Evolutionary conservation across 2,888 invertebrate genomes (phyloP).

Genomic region (Pammene aurita): DNA sequence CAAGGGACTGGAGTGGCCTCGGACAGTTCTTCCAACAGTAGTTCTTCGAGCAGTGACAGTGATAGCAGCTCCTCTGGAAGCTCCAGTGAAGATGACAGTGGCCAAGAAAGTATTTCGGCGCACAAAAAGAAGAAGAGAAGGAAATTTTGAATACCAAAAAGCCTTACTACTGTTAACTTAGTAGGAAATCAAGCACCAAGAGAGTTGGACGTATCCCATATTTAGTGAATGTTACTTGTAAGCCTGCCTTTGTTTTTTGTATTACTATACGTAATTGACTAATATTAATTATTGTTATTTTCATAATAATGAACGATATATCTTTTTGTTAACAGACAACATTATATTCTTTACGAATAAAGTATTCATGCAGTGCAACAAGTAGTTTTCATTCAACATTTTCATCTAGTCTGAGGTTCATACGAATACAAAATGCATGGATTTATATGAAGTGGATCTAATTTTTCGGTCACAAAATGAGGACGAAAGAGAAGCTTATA

Average conservation of each 20-base stretch:
- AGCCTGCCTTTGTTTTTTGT: conserved; percentile 61
- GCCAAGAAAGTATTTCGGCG: conserved; percentile 94
- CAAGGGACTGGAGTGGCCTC: conserved; percentile 96
- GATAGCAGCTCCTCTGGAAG: conserved; percentile 79
- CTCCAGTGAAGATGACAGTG: conserved; percentile 89
- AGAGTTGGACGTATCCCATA: conserved; percentile 24
- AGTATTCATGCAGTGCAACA: conserved; percentile 52
- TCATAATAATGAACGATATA: conserved; percentile 55
- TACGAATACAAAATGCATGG: too few species aligned
- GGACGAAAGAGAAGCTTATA: too few species aligned
- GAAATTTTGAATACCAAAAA: conserved; percentile 70
- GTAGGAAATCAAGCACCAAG: conserved; percentile 54
- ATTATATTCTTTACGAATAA: conserved; percentile 57
- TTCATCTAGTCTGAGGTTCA: too few species aligned
- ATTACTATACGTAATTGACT: conserved; percentile 66
- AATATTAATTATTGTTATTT: conserved; percentile 59
- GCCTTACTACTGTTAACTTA: conserved; percentile 52
- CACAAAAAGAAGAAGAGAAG: conserved; percentile 91
- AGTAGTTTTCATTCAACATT: conserved; percentile 2
- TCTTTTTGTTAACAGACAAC: conserved; percentile 58
- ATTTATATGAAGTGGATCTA: too few species aligned
- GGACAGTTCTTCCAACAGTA: conserved; percentile 95
- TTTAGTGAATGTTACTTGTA: conserved; percentile 53
- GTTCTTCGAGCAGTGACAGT: conserved; percentile 88
- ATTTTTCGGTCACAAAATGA: too few species aligned